Percentiles rank a stretch among this genome's conserved stretches.
Evolutionary conservation across 2,797 vertebrate species (phyloP).

Genomic region (Otus scops): DNA sequence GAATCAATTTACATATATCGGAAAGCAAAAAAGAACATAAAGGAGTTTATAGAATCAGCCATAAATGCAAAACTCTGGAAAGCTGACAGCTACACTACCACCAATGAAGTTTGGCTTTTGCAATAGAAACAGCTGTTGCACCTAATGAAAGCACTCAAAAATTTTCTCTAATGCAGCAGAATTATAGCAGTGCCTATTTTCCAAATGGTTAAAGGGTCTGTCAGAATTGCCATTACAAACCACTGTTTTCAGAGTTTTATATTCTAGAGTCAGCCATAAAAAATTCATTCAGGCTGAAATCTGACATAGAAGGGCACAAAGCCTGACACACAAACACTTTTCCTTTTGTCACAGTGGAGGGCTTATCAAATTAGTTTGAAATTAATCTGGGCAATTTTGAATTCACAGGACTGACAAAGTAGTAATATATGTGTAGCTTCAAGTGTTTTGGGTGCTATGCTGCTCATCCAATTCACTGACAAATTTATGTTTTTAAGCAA

Average conservation of each 20-base stretch:
- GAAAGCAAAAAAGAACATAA: slow-evolving; percentile 21
- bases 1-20: slow-evolving; percentile 69
- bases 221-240: slow-evolving; percentile 57
- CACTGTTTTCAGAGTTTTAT: slow-evolving; percentile 27
- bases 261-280: slow-evolving; percentile 42
- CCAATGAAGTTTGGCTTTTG: slow-evolving; percentile 68
- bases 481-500: neutral
- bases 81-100: slow-evolving; percentile 62
- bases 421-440: neutral
- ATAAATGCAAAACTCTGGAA: slow-evolving; percentile 48
- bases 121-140: slow-evolving; percentile 76
- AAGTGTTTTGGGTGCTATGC: neutral
- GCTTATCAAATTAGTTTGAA: slow-evolving; percentile 5
- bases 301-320: slow-evolving; percentile 1
- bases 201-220: slow-evolving; percentile 59
- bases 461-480: neutral
- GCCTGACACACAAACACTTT: slow-evolving; percentile 7
- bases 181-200: slow-evolving; percentile 63
- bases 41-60: slow-evolving; percentile 63
- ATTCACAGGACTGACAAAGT: neutral
- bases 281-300: slow-evolving; percentile 35
- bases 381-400: neutral
- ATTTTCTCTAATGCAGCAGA: slow-evolving; percentile 68
- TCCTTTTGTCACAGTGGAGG: neutral
- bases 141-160: slow-evolving; percentile 73